phyloP scores from a whole-genome alignment of 2,888 invertebrate species.

The Leptodirus hochenwartii region DNA sequence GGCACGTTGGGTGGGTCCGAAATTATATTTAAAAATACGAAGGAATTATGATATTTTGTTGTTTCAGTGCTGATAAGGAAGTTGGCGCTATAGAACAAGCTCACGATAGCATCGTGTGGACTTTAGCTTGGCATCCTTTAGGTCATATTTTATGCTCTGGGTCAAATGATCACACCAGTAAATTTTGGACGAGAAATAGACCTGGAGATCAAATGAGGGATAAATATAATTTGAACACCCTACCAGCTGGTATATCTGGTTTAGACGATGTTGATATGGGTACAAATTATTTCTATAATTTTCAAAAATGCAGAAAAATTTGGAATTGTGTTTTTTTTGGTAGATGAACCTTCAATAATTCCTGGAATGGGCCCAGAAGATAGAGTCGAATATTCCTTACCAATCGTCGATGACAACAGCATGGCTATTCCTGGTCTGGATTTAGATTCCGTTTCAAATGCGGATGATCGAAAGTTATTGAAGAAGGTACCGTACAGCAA shows the following conservation, averaged over 20 bases:
- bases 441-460: conserved; percentile 43
- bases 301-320: conserved; percentile 5
- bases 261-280: conserved; percentile 52
- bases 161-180: conserved; percentile 98
- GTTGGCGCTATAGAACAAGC: conserved; percentile 96
- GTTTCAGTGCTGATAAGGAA: conserved; percentile 78
- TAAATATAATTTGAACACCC: conserved; percentile 87
- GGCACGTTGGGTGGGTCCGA: conserved; percentile 88
- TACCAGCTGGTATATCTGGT: conserved; percentile 65
- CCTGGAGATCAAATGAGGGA: conserved; percentile 98
- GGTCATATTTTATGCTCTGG: conserved; percentile 98
- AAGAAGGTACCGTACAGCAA: conserved; percentile 88
- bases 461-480: conserved; percentile 49
- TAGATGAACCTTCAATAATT: conserved; percentile 62
- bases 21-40: no score
- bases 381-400: conserved; percentile 60
- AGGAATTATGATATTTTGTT: conserved; percentile 6
- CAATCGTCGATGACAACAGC: conserved; percentile 65
- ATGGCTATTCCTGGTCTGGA: conserved; percentile 73
- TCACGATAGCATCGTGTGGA: conserved; percentile 99
- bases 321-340: conserved; percentile 6
- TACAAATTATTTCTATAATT: conserved; percentile 16
- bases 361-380: conserved; percentile 99
- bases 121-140: conserved; percentile 96
- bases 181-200: conserved; percentile 98